phyloP scores from a whole-genome alignment of 2,888 invertebrate genomes.

The Celastrina argiolus region DNA sequence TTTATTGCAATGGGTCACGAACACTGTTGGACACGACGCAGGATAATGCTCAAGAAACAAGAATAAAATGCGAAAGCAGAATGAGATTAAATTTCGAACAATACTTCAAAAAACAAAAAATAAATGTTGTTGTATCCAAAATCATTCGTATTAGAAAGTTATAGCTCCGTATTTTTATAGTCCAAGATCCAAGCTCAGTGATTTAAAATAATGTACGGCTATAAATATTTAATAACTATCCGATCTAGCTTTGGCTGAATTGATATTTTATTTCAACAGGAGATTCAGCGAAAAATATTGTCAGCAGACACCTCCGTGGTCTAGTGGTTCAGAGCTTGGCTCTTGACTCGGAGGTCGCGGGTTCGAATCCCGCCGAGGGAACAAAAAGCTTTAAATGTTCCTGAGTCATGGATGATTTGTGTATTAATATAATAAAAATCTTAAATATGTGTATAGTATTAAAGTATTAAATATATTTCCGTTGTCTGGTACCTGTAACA shows the following conservation, averaged over 20 bases:
- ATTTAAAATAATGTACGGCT: not conserved
- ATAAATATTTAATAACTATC: not conserved
- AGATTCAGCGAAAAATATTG: not conserved
- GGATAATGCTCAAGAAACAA: conserved; percentile 30
- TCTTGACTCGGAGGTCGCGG: no score
- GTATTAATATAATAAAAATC: no score
- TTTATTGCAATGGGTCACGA: conserved; percentile 19
- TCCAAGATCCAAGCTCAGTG: not conserved
- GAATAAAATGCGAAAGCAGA: not conserved
- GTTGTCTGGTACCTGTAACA: no score
- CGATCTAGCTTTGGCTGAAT: not conserved
- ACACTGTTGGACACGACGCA: conserved; percentile 24
- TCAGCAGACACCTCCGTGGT: no score
- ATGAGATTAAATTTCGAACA: not conserved
- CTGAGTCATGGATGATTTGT: no score
- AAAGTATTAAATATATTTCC: no score
- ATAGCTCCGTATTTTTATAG: not conserved
- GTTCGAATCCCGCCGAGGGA: no score
- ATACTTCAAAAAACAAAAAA: no score
- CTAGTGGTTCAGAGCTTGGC: no score
- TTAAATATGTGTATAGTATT: no score
- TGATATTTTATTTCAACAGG: not conserved
- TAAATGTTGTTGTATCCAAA: no score
- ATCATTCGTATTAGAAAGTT: not conserved
- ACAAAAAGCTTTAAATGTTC: no score